Conservation (phyloP, 2,888 invertebrate species). For the Papilio elwesi region DNA sequence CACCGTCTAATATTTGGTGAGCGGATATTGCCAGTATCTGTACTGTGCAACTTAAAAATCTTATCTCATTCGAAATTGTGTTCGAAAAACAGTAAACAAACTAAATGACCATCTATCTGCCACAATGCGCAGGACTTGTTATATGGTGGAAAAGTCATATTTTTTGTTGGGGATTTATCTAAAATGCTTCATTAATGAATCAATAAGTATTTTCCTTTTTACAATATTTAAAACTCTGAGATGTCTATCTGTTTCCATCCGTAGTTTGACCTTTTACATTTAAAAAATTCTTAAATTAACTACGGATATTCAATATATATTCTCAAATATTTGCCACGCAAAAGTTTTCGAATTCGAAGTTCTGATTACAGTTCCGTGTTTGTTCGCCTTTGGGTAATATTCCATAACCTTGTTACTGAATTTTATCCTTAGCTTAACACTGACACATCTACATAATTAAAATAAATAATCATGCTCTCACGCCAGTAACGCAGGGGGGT, state of each 20-base stretch:
- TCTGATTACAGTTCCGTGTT: slow-evolving; percentile 13
- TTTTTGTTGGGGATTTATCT: too few species aligned
- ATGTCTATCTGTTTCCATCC: background rate
- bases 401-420: background rate
- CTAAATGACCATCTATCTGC: too few species aligned
- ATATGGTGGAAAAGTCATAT: too few species aligned
- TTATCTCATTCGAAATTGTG: too few species aligned
- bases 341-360: slow-evolving; percentile 30
- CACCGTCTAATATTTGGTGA: too few species aligned
- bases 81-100: too few species aligned
- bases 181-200: background rate
- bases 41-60: too few species aligned
- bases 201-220: background rate
- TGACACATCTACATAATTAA: background rate
- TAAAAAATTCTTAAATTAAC: background rate
- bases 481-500: too few species aligned
- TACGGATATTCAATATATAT: background rate
- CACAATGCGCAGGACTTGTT: too few species aligned
- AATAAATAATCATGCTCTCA: too few species aligned
- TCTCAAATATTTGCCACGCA: background rate
- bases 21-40: too few species aligned
- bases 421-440: background rate
- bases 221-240: background rate
- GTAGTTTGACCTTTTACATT: background rate
- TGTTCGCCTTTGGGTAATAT: slow-evolving; percentile 13